Evolutionary conservation across 2,113 vertebrate species (phyloP), one percentile per base, ranked within the genome.

Genomic region (Otus sunia): DNA sequence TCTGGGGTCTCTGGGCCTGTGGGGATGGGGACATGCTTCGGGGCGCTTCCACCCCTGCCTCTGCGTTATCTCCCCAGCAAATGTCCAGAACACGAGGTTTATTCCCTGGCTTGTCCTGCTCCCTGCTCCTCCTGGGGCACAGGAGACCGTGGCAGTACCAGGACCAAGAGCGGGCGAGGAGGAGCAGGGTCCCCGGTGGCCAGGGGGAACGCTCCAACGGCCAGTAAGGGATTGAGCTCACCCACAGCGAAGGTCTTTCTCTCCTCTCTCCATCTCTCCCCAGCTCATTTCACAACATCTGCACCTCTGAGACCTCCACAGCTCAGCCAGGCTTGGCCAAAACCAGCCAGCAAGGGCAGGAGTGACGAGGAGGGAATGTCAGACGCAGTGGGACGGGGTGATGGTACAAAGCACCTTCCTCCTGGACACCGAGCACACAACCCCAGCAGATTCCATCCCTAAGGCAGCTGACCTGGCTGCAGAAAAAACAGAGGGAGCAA

Each of bases 1-100:
- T 59, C 27, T 3, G 0, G 0, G 25, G 11, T 15, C 26, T 55
- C 55, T 19, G 53, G 43, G 41, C 12, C 26, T 0, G 0, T n/a
- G 76, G 55, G 49, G 45, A n/a, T 7, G 12, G 19, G 71, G 45
- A 83, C 25, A 11, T 0, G 0, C 29, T 74, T 6, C 14, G 19
- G 68, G 41, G 32, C 1, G 3, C 27, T 64, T 49, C 49, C 66
- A 62, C 3, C 13, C 37, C 34, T 9, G 25, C 20, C 20, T 16
- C 55, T 21, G 12, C 0, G 3, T 27, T 3, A 8, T 15, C n/a
- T 66, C 15, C 68, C 20, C 49, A 53, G 71, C 29, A 71, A 80
- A 64, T 3, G 7, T 34, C n/a, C 32, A 18, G 15, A 37, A 43
- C 29, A 32, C 1, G 0, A 19, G 13, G 8, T 73, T 83, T 52